Conservation (phyloP, 2,888 invertebrate genomes). For the Tetanocera ferruginea region DNA sequence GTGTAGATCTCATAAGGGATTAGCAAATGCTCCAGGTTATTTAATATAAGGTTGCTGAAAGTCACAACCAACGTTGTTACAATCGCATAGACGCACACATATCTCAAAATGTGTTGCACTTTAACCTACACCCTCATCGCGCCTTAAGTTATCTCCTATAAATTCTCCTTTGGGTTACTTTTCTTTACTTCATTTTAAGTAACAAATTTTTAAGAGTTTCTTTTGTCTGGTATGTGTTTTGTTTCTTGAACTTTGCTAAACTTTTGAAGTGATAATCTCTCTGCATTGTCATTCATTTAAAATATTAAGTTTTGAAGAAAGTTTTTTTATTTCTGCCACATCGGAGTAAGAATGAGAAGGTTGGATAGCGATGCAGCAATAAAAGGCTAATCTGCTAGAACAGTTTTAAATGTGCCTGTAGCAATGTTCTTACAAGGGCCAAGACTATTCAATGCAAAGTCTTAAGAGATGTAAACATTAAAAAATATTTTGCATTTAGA, state of each 20-base stretch:
- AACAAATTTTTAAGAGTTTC: not conserved
- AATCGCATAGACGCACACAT: too few species aligned
- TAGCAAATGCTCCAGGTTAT: too few species aligned
- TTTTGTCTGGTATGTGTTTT: not conserved
- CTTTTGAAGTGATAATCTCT: conserved; percentile 18
- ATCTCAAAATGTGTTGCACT: not conserved
- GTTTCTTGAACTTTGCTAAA: not conserved
- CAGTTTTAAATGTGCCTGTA: not conserved
- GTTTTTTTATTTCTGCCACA: not conserved
- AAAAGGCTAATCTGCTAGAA: not conserved
- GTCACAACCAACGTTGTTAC: not conserved
- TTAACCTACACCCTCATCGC: not conserved
- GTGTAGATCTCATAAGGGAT: too few species aligned
- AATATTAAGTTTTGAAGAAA: conserved; percentile 10
- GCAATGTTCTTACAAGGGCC: not conserved
- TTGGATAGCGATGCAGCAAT: not conserved
- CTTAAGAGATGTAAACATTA: too few species aligned
- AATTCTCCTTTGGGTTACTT: not conserved
- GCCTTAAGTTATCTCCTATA: not conserved
- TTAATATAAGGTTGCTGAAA: not conserved
- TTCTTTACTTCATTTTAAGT: not conserved
- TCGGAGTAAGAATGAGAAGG: not conserved
- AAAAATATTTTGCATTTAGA: too few species aligned
- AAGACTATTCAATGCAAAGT: not conserved
- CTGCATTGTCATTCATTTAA: conserved; percentile 17